Conservation (phyloP, 2,113 vertebrate species). For the Serinus canaria region DNA sequence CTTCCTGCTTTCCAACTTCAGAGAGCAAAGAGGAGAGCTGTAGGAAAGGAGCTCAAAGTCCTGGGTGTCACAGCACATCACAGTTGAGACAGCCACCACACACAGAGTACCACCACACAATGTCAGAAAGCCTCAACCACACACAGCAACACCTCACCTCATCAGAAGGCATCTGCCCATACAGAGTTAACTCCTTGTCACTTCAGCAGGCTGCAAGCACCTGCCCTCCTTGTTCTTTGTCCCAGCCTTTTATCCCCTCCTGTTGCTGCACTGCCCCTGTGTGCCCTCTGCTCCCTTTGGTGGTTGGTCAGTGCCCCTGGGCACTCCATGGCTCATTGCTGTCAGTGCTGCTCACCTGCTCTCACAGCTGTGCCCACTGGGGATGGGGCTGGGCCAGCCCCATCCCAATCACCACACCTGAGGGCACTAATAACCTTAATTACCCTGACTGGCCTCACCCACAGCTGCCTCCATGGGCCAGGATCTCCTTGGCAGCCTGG, state of each 20-base stretch:
- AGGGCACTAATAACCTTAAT: not conserved
- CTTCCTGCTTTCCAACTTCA: not conserved
- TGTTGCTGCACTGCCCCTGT: not conserved
- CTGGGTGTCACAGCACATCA: not conserved
- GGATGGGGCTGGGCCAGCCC: not conserved
- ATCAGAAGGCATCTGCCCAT: not conserved
- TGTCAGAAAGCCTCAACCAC: not conserved
- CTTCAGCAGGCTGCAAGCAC: not conserved
- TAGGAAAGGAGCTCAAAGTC: not conserved
- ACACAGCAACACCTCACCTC: not conserved
- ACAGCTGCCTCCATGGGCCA: not conserved
- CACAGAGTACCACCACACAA: not conserved
- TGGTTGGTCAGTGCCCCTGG: not conserved
- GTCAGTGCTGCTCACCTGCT: not conserved
- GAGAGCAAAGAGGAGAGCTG: not conserved
- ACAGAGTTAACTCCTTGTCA: fast-evolving
- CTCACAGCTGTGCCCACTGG: not conserved
- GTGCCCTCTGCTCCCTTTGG: not conserved
- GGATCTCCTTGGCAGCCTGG: not conserved
- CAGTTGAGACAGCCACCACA: not conserved
- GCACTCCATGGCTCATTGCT: not conserved
- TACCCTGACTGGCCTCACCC: not conserved
- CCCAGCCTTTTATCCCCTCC: not conserved
- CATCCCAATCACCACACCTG: not conserved
- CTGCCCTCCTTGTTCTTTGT: too few relatives aligned